Evolutionary conservation across 1,140 invertebrate genomes (phyloP).

Genomic region (Eumeta japonica): DNA sequence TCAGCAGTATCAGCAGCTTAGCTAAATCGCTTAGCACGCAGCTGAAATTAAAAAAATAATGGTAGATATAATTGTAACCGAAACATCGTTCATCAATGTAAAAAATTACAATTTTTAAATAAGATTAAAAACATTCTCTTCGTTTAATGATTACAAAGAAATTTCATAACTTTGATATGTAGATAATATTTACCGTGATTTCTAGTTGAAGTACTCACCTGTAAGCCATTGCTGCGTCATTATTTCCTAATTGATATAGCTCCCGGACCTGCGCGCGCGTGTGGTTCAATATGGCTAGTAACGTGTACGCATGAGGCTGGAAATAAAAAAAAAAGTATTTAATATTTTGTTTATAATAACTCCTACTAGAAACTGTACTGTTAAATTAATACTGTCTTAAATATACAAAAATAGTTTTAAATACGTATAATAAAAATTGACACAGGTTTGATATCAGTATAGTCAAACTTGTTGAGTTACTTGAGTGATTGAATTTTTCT

Average conservation of each 20-base stretch:
- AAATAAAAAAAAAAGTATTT: slow-evolving; percentile 19
- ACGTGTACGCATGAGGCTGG: slow-evolving; percentile 67
- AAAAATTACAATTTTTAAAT: background rate
- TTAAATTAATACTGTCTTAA: background rate
- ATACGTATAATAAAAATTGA: background rate
- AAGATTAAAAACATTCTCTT: background rate
- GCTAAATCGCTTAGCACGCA: slow-evolving; percentile 73
- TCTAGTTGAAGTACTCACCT: too few relatives aligned
- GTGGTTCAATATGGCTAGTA: slow-evolving; percentile 75
- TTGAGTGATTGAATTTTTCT: too few relatives aligned
- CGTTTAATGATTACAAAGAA: too few relatives aligned
- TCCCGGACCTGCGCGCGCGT: slow-evolving; percentile 71
- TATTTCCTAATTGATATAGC: slow-evolving; percentile 65
- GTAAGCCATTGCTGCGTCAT: slow-evolving; percentile 66
- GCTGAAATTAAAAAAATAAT: slow-evolving; percentile 38
- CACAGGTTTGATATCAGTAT: too few relatives aligned
- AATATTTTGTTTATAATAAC: background rate
- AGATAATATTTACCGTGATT: too few relatives aligned
- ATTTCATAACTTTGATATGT: too few relatives aligned
- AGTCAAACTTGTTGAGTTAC: too few relatives aligned
- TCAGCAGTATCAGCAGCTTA: slow-evolving; percentile 70
- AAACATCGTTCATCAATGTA: background rate
- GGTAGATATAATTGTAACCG: slow-evolving; percentile 8
- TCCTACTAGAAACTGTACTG: background rate
- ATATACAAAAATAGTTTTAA: background rate